phyloP scores from a whole-genome alignment of 2,888 invertebrate genomes.

The Yponomeuta evonymella region DNA sequence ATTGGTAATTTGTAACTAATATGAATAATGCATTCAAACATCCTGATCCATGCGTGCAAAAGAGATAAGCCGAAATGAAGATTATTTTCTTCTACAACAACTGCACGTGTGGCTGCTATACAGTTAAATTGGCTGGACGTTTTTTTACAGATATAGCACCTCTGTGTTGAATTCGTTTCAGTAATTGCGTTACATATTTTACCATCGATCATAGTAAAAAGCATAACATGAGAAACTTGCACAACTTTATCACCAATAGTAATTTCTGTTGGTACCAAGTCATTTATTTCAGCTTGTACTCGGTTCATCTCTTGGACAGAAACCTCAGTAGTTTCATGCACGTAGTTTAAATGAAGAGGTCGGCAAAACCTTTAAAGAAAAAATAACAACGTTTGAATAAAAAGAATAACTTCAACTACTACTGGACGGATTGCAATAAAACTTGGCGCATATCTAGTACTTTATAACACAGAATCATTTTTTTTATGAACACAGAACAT shows the following conservation, averaged over 20 bases:
- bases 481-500: no score
- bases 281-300: background rate
- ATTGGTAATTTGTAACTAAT: background rate
- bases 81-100: background rate
- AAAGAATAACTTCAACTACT: no score
- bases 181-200: no score
- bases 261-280: background rate
- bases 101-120: background rate
- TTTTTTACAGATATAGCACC: background rate
- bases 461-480: no score
- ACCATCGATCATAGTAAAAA: no score
- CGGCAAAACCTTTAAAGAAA: background rate
- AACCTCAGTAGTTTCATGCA: background rate
- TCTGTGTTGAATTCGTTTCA: no score
- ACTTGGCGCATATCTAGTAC: no score
- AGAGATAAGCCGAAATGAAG: background rate
- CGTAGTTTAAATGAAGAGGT: background rate
- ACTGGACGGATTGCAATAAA: no score
- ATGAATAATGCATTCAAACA: background rate
- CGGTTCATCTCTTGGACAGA: background rate
- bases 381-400: no score
- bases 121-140: no score
- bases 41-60: conserved; percentile 1
- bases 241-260: background rate
- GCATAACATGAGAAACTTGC: no score